Evolutionary conservation across 64 coral and sea anemone genomes (phyloP).

Genomic region (Montipora sp.): DNA sequence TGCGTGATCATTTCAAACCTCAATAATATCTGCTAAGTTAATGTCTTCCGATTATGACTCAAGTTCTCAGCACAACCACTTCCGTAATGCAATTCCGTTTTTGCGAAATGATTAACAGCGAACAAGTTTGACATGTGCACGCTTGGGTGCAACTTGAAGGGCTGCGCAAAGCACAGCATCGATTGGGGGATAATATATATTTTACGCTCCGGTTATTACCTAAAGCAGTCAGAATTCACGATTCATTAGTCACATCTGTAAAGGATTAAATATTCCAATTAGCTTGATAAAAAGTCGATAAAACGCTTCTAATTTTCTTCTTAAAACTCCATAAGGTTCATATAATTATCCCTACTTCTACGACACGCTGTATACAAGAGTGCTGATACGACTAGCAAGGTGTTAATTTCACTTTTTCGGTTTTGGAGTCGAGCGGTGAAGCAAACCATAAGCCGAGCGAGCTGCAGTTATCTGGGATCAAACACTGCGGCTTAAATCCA

Average conservation of each 20-base stretch:
- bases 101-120: slow-evolving; percentile 15
- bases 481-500: no score
- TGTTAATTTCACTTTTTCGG: no score
- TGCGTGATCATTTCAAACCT: slow-evolving; percentile 2
- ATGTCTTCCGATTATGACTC: slow-evolving; percentile 6
- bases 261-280: no score
- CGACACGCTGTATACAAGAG: no score
- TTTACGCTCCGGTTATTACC: not conserved
- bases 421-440: no score
- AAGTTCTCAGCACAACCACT: not conserved
- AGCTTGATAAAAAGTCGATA: no score
- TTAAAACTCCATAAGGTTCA: not conserved
- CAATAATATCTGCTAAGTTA: not conserved
- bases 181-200: not conserved
- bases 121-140: not conserved
- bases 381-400: no score
- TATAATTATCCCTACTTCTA: no score
- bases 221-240: not conserved
- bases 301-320: not conserved
- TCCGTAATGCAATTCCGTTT: slow-evolving; percentile 32
- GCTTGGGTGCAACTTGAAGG: not conserved
- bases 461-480: no score
- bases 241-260: not conserved
- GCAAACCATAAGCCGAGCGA: no score
- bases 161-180: not conserved